phyloP scores from a whole-genome alignment of 2,797 vertebrate genomes.

The Intellagama lesueurii region DNA sequence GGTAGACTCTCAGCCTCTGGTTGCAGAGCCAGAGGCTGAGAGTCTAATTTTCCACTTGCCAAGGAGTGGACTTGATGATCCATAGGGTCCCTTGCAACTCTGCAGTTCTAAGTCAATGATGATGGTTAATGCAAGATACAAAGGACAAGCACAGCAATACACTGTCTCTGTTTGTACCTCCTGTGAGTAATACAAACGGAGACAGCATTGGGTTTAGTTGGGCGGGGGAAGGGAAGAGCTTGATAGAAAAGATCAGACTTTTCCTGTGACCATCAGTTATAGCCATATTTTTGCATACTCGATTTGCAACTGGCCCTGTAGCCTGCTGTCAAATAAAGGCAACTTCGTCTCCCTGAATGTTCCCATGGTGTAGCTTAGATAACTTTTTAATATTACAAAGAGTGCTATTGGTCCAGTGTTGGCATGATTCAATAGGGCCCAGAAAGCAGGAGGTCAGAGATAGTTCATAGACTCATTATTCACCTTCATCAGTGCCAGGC shows the following conservation, averaged over 20 bases:
- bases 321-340: not conserved
- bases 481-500: constrained; percentile 29
- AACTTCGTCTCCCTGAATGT: not conserved
- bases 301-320: not conserved
- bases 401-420: constrained; percentile 26
- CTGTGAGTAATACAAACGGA: not conserved
- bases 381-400: constrained; percentile 26
- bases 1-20: too few relatives aligned
- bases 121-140: too few relatives aligned
- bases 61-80: too few relatives aligned
- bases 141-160: not conserved
- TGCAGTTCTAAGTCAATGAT: too few relatives aligned
- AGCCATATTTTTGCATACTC: not conserved
- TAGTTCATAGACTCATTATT: constrained; percentile 59
- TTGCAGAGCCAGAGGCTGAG: too few relatives aligned
- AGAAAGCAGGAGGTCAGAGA: constrained; percentile 33
- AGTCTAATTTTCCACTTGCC: too few relatives aligned
- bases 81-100: too few relatives aligned
- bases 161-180: not conserved
- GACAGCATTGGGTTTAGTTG: not conserved
- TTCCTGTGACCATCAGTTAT: too few relatives aligned
- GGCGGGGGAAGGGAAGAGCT: not conserved
- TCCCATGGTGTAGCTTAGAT: constrained; percentile 10
- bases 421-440: constrained; percentile 11
- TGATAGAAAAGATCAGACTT: not conserved